Evolutionary conservation across 2,888 invertebrate species (phyloP).

Genomic region (Cerceris rybyensis): DNA sequence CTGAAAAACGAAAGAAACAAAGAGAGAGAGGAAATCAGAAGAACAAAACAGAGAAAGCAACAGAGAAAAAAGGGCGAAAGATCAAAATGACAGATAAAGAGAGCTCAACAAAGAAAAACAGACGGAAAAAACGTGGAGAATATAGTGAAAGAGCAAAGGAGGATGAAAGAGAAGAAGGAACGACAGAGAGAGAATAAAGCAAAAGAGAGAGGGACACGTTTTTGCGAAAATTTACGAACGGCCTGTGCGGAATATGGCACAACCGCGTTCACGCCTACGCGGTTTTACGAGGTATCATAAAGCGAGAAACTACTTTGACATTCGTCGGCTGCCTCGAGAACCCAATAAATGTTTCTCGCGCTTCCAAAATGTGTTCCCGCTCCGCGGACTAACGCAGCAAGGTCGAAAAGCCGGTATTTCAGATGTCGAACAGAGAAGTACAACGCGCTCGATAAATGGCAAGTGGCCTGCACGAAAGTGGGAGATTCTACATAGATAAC

Average conservation of each 20-base stretch:
- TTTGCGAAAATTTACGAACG: neutral
- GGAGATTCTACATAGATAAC: no score
- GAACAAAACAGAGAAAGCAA: no score
- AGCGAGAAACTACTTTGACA: conserved; percentile 7
- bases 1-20: no score
- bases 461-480: no score
- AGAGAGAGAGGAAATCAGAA: no score
- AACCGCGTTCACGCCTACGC: neutral
- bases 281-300: conserved; percentile 24
- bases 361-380: neutral
- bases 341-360: conserved; percentile 17
- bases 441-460: no score
- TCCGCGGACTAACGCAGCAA: conserved; percentile 3
- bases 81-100: no score
- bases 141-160: no score
- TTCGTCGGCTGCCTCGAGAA: conserved; percentile 10
- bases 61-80: no score
- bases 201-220: neutral
- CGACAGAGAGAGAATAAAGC: neutral
- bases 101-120: no score
- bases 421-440: neutral
- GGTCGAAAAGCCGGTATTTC: neutral
- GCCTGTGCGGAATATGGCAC: neutral
- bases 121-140: no score
- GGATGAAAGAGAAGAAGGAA: no score